These are phyloP conservation scores for Nymphalis urticae DNA, from an alignment of 2,888 invertebrate genomes.

Conservation along the genomic window DNA sequence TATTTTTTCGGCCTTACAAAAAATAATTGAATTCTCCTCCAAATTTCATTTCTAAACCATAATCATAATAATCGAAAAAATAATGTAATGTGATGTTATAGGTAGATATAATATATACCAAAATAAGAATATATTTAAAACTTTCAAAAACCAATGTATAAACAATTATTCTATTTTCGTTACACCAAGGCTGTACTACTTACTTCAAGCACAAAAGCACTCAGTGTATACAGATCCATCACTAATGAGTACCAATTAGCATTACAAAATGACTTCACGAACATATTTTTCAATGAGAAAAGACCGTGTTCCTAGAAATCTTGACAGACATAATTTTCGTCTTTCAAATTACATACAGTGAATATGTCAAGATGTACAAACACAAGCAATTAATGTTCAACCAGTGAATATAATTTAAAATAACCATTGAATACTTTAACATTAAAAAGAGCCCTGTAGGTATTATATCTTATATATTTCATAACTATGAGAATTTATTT, in stretches of 20 bases:
- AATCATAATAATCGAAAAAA: too few species aligned
- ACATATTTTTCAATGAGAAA: constrained; percentile 26
- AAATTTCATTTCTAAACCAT: too few species aligned
- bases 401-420: too few species aligned
- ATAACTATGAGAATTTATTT: too few species aligned
- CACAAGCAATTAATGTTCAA: background rate
- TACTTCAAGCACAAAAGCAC: constrained; percentile 6
- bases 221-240: constrained; percentile 7
- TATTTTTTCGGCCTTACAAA: too few species aligned
- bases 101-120: background rate
- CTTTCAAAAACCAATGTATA: background rate
- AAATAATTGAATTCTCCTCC: too few species aligned
- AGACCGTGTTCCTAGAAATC: constrained; percentile 18
- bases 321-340: background rate
- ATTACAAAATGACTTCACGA: constrained; percentile 28
- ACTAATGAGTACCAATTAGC: constrained; percentile 28
- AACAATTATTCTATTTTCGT: constrained; percentile 3
- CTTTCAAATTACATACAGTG: background rate
- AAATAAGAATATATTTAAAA: background rate
- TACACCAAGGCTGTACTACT: background rate
- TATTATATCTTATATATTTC: too few species aligned
- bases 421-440: too few species aligned
- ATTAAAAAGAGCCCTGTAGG: too few species aligned
- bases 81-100: too few species aligned
- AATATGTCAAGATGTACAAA: background rate